These are phyloP conservation scores for Ennomos fuscantarius DNA, from an alignment of 2,888 invertebrate species.

Conservation along the genomic window DNA sequence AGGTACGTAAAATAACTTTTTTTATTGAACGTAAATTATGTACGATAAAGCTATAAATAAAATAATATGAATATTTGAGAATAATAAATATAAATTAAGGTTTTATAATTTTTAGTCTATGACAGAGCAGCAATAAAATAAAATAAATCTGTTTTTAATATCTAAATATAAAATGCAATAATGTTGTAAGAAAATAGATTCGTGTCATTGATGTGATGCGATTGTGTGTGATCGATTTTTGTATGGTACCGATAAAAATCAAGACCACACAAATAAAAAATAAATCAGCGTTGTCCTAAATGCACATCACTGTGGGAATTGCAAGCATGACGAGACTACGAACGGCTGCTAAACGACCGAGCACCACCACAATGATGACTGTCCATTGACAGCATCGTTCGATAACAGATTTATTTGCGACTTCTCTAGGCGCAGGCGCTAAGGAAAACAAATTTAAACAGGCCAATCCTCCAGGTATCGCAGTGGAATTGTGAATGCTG, in stretches of 20 bases:
- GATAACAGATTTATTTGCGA: constrained; percentile 33
- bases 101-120: background rate
- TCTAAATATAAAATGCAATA: no score
- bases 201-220: no score
- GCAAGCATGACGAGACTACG: constrained; percentile 29
- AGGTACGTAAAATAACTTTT: no score
- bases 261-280: constrained; percentile 16
- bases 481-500: no score
- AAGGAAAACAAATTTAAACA: constrained; percentile 3
- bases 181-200: no score
- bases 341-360: constrained; percentile 15
- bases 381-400: constrained; percentile 23
- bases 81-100: no score
- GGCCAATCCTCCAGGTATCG: no score
- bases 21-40: no score
- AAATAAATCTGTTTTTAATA: no score
- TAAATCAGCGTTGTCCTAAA: constrained; percentile 10
- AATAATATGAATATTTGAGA: no score
- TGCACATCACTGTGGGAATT: constrained; percentile 33
- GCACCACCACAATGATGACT: background rate
- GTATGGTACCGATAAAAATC: constrained; percentile 1
- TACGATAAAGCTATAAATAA: no score
- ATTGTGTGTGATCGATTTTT: no score
- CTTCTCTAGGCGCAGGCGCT: constrained; percentile 24
- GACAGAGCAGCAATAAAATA: constrained; percentile 14